Evolutionary conservation across 2,797 vertebrate species (phyloP), one percentile per base, ranked within the genome.

Genomic region (Chelon auratus): DNA sequence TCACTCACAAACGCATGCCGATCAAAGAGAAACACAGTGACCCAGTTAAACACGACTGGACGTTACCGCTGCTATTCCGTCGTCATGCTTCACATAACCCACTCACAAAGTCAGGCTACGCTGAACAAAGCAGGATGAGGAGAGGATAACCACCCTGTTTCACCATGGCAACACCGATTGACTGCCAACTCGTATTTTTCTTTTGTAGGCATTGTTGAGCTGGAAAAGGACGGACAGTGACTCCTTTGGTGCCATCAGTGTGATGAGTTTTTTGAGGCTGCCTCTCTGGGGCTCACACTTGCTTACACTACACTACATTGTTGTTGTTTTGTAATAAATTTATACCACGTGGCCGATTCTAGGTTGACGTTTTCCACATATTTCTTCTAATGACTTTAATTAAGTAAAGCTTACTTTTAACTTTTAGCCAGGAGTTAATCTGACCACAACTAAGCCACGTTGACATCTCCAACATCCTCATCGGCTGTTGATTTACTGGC

Each of bases 391-490:
- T 57, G 14, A 24, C 13, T 33, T 33, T 33, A 33, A 33, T 33
- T 6, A 33, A 7, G 30, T 33, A 7, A 33, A 33, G 30, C 30
- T 33, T 33, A 33, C 30, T 7, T 33, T 33, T 33, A 33, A 33
- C 30, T 33, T 3, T 56, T 20, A 18, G 47, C 20, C 1, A 17
- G 30, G 30, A 33, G 30, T 83, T 78, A 68, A 83, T 81, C 52
- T 26, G 52, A 78, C 79, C 72, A 79, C 78, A 81, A 52, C 61
- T 54, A 40, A 74, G 66, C 9, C 57, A 37, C 70, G 79, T 65
- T 85, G 80, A 82, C 42, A 45, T 86, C 18, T 65, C 17, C 0
- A 12, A 70, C 77, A 81, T 86, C 88, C 77, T 75, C 85, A 30
- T 85, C 68, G 79, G 69, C 42, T 20, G 58, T 53, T 11, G 0